Base-by-base conservation (phyloP, 2,113 vertebrate species). In the Tinamus guttatus region DNA sequence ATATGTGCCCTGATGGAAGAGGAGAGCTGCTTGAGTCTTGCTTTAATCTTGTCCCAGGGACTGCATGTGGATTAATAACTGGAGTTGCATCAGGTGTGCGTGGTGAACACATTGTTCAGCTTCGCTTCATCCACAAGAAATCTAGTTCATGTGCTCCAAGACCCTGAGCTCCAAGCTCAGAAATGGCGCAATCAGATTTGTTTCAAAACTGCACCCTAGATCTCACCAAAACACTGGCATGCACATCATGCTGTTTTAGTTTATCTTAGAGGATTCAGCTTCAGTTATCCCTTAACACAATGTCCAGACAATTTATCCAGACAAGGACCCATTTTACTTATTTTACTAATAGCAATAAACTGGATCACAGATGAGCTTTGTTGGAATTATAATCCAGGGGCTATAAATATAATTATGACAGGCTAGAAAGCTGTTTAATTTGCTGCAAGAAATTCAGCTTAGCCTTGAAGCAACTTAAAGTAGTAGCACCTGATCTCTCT, bases 81-180 rank as follows among this genome's bases (percentile, higher is more conserved):
- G 1, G 20, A 76, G 40, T 15, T 15, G 7, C 3, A n/a, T 75
- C 56, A 75, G 41, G 41, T 91, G 34, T 70, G n/a, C 19, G 10
- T 5, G 13, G 12, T 36, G 14, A 45, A 27, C 56, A 43, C 45
- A 85, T 40, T 34, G 85, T 94, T 70, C 74, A 60, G 56, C 54
- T 68, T 89, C 85, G 78, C 89, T 87, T 87, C 87, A 95, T 74
- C 74, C 87, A 28, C 63, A 89, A 89, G 81, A 85, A 93, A 95
- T 71, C 36, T 7, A 79, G 12, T 18, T 93, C 13, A 24, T 71
- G 22, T 59, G 34, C 78, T 78, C 36, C 0, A 3, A 52, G 78
- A n/a, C n/a, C n/a, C n/a, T n/a, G n/a, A n/a, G 58, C 45, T 43
- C 3, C 71, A 87, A 10, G 34, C 25, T 71, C 49, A 21, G 45